phyloP scores from a whole-genome alignment of 2,797 vertebrate genomes.

The Sebastes hopkinsi region DNA sequence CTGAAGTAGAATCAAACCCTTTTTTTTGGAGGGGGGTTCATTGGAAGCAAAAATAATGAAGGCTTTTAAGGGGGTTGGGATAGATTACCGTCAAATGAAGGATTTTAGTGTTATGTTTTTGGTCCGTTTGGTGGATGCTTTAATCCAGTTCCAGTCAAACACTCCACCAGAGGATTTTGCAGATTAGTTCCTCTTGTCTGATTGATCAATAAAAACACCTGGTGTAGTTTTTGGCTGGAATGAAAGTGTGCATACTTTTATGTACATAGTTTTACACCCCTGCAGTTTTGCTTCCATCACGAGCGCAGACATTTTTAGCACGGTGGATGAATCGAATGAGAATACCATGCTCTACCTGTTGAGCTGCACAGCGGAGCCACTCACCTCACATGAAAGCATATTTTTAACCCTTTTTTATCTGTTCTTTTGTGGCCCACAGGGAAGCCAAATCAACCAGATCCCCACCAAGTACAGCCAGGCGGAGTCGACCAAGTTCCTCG shows the following conservation, averaged over 20 bases:
- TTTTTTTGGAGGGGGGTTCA: neutral
- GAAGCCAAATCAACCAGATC: conserved; percentile 84
- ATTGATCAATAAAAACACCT: conserved; percentile 29
- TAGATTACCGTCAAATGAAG: conserved; percentile 10
- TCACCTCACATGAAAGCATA: neutral
- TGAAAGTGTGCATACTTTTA: neutral
- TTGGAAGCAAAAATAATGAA: neutral
- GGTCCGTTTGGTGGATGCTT: conserved; percentile 6
- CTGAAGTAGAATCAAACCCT: neutral
- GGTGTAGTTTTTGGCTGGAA: neutral
- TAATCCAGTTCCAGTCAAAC: conserved; percentile 32
- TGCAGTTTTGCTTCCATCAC: neutral
- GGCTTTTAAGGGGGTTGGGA: neutral
- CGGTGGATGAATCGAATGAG: neutral
- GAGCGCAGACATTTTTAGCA: neutral
- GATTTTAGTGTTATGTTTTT: neutral
- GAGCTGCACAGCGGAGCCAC: neutral
- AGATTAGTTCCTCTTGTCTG: conserved; percentile 29
- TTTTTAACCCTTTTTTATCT: neutral
- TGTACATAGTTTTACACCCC: neutral
- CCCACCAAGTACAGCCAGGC: conserved; percentile 86
- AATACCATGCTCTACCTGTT: neutral
- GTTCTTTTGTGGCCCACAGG: conserved; percentile 74
- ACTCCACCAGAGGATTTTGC: neutral
- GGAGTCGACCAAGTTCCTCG: conserved; percentile 92